Evolutionary conservation across 2,113 vertebrate genomes (phyloP), one percentile per base, ranked within the genome.

Genomic region (Scolopax mira): DNA sequence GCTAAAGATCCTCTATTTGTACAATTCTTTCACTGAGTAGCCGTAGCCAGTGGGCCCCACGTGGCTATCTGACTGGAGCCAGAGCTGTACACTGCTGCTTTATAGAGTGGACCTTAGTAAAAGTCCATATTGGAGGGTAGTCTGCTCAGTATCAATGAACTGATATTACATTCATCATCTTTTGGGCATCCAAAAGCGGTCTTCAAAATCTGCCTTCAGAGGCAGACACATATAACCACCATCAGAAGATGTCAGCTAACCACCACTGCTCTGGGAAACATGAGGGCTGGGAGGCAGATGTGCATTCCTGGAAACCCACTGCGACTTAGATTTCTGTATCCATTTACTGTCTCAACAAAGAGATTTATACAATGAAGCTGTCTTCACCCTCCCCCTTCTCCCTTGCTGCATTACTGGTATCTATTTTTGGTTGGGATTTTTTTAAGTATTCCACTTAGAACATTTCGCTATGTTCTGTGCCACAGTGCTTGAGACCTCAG

Each of bases 341-440:
- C 93, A 96, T 85, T 97, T 97, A 93, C 94, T 90, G 75, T 87
- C 90, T 96, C 94, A 94, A 94, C 92, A 96, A 96, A 94, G 92
- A 92, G 79, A 58, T 94, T 87, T 93, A 86, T 90, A 96, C 95
- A 97, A 93, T 11, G 82, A 95, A 91, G 91, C 88, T 90, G 93
- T 89, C 88, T 87, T 94, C 70, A 37, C 92, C 90, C 94, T 90
- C 88, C 85, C 94, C 82, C 90, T 90, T 85, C 95, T 49, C 88
- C 94, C 95, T 66, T 73, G 75, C 88, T 88, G 85, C 73, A 73
- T 95, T 92, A 90, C 83, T 93, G 79, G 79, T 39, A 88, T 94
- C 90, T 97, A 95, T 96, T 97, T 95, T 95, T 88, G 79, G 90
- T 37, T 74, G 60, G 21, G 2, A 13, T 31, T 92, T 52, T 91